Conservation (phyloP, 2,113 vertebrate genomes). For the Tupaia chinensis region DNA sequence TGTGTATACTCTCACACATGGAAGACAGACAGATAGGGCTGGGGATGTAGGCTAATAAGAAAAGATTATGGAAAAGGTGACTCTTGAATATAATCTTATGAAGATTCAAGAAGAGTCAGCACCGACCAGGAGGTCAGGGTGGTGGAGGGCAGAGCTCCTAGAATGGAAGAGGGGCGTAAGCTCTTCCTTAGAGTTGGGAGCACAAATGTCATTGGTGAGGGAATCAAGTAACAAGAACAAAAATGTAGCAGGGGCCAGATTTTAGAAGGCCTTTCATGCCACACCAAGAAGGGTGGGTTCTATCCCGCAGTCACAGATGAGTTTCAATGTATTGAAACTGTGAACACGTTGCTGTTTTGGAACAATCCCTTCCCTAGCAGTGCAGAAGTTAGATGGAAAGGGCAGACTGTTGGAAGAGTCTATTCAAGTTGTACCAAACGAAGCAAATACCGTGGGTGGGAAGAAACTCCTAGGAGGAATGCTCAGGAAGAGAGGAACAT, state of each 20-base stretch:
- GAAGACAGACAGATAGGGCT: neutral
- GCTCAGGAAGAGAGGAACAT: neutral
- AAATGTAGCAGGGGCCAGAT: neutral
- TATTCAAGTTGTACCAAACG: neutral
- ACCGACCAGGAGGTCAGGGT: neutral
- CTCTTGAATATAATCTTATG: neutral
- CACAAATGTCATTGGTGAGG: neutral
- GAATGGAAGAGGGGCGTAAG: neutral
- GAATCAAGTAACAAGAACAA: neutral
- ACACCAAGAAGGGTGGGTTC: neutral
- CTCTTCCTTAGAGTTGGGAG: neutral
- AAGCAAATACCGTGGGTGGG: neutral
- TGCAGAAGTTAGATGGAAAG: neutral
- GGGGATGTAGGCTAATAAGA: neutral
- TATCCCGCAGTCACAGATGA: neutral
- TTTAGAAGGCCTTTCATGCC: neutral
- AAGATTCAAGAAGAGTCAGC: neutral
- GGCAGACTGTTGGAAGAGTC: neutral
- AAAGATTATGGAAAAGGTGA: neutral
- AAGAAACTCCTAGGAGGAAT: accelerated
- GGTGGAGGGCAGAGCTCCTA: neutral
- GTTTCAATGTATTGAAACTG: neutral
- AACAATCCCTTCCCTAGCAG: no score
- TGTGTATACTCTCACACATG: accelerated
- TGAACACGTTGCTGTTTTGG: neutral